A percentile compares a stretch with the other conserved stretches of the same genome.
These are phyloP conservation scores for Pseudochirops corinnae DNA, from an alignment of 2,797 vertebrate genomes.

Conservation along the genomic window DNA sequence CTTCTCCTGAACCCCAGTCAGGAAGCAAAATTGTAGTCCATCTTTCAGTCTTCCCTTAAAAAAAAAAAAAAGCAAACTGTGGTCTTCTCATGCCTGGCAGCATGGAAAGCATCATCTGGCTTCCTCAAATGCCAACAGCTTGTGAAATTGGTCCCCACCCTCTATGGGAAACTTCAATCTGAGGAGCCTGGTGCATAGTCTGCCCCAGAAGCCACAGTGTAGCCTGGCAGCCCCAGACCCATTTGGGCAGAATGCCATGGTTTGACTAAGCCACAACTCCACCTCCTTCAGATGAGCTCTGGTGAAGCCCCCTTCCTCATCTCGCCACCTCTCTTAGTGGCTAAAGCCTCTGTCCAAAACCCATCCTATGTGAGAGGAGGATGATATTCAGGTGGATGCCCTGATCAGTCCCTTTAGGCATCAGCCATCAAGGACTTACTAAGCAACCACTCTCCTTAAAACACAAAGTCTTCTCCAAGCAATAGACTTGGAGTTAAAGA, in stretches of 20 bases:
- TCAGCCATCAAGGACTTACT: not conserved
- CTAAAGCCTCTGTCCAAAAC: not conserved
- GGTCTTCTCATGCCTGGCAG: not conserved
- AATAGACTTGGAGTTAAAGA: not conserved
- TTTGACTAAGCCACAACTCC: conserved; percentile 76
- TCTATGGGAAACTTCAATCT: conserved; percentile 60
- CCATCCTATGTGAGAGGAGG: not conserved
- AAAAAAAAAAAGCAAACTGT: conserved; percentile 63
- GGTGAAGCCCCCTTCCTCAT: not conserved
- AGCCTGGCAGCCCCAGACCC: not conserved
- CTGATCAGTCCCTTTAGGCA: not conserved
- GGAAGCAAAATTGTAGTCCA: conserved; percentile 33
- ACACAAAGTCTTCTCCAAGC: not conserved
- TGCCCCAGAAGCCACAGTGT: conserved; percentile 49
- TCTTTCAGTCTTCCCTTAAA: conserved; percentile 62
- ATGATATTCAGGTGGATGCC: not conserved
- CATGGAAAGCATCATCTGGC: conserved; percentile 73
- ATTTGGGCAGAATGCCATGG: conserved; percentile 75
- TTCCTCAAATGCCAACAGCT: conserved; percentile 53
- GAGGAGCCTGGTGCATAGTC: conserved; percentile 70
- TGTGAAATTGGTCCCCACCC: conserved; percentile 64
- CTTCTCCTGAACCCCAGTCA: not conserved
- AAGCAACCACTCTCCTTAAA: not conserved
- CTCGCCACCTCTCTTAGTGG: not conserved
- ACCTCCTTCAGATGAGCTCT: conserved; percentile 60